Evolutionary conservation across 1,140 invertebrate species (phyloP).

Genomic region (Trichogramma pretiosum): DNA sequence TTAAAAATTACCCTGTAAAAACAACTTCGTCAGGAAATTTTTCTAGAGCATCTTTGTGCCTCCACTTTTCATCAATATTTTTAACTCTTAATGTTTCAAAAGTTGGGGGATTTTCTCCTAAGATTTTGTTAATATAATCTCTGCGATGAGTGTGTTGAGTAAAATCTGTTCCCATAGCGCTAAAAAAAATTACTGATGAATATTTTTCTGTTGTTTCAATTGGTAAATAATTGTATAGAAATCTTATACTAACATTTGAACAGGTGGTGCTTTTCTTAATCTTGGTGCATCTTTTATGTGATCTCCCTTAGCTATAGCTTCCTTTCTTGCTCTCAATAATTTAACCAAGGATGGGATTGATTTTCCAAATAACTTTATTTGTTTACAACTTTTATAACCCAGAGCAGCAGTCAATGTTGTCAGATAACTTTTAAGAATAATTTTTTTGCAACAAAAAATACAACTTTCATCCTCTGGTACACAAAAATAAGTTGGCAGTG

Average conservation of each 20-base stretch:
- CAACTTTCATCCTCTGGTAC: conserved; percentile 26
- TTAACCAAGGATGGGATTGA: conserved; percentile 30
- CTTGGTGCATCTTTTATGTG: background rate
- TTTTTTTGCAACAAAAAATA: conserved; percentile 31
- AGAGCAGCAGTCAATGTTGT: conserved; percentile 21
- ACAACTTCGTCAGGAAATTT: conserved; percentile 22
- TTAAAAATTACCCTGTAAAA: conserved; percentile 20
- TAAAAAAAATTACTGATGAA: conserved; percentile 22
- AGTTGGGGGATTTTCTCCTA: conserved; percentile 25
- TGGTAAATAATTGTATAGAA: conserved; percentile 8
- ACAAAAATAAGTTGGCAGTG: conserved; percentile 24
- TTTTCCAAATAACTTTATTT: conserved; percentile 28
- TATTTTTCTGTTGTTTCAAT: conserved; percentile 2
- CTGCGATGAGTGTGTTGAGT: conserved; percentile 28
- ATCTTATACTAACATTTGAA: conserved; percentile 10
- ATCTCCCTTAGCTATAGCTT: conserved; percentile 12
- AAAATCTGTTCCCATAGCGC: conserved; percentile 30
- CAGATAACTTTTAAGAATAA: conserved; percentile 14
- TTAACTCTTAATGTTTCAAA: conserved; percentile 26
- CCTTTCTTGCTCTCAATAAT: conserved; percentile 27
- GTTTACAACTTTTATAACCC: conserved; percentile 23
- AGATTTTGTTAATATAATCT: conserved; percentile 25
- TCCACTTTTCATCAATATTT: conserved; percentile 15
- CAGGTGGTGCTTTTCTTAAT: background rate
- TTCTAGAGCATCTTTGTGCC: conserved; percentile 11